phyloP scores from a whole-genome alignment of 2,888 invertebrate genomes.

The Epistrophe eligans region DNA sequence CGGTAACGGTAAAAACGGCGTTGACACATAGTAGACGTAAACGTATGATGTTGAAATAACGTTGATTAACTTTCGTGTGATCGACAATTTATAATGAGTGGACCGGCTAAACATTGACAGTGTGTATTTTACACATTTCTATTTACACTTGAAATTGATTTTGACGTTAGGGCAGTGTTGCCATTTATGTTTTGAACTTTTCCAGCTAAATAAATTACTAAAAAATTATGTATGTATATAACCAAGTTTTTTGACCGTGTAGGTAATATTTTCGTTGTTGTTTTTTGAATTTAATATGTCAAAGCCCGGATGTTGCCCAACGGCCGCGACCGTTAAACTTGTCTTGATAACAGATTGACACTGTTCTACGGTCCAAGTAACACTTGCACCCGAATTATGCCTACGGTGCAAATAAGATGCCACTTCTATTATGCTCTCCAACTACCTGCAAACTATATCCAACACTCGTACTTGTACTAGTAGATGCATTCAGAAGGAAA shows the following conservation, averaged over 20 bases:
- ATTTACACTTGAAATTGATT: no score
- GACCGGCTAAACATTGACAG: no score
- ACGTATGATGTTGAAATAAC: no score
- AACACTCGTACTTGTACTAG: background rate
- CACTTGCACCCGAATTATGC: conserved; percentile 47
- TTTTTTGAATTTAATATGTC: conserved; percentile 36
- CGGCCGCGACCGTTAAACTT: conserved; percentile 32
- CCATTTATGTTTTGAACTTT: no score
- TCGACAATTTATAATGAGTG: no score
- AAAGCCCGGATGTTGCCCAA: conserved; percentile 57
- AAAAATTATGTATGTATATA: no score
- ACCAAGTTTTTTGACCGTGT: background rate
- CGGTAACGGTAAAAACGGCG: no score
- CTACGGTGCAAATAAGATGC: conserved; percentile 38
- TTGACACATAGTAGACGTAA: no score
- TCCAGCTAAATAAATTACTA: no score
- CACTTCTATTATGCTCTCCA: conserved; percentile 14
- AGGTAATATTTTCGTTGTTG: background rate
- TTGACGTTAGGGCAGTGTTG: no score
- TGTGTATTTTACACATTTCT: no score
- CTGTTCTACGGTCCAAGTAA: conserved; percentile 53
- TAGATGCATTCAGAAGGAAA: conserved; percentile 24
- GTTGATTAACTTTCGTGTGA: no score
- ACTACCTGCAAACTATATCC: conserved; percentile 24
- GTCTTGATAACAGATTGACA: conserved; percentile 67